Base-by-base conservation (phyloP, 1,140 invertebrate species). In the Drosophila takahashii region DNA sequence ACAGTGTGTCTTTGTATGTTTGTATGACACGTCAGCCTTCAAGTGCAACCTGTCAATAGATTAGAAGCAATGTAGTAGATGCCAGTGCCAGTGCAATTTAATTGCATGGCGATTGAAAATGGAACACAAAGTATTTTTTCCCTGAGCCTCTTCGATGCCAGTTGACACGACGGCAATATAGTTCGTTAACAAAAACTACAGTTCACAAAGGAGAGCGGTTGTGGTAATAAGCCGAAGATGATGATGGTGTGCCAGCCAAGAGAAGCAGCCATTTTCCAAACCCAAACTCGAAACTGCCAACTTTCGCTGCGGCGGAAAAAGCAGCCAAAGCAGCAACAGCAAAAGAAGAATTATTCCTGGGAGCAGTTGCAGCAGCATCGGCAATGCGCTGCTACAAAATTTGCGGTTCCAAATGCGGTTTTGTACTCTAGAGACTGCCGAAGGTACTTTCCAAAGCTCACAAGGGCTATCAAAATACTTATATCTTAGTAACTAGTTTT, bases 41-140 rank as follows among this genome's bases (percentile, higher is more conserved):
- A 76, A 81, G 83, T 86, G 79, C 81, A 72, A 64, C 50, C 74
- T 86, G 81, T 86, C 83, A 86, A 87, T 86, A 65, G 75, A 75
- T 87, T 87, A 86, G 83, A 71, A 56, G 51, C 58, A 27, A 22
- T 29, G 27, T 26, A 50, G 39, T 65, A 67, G 50, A 61, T 57
- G 73, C 26, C 27, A 34, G n/a, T 47, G 45, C 39, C 58, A 75
- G 47, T 77, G 54, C 73, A 86, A 85, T 86, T 85, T 75, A 85
- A 85, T 85, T 87, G 81, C 81, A 64, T 60, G 65, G 47, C 64
- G 71, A 69, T 44, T 39, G 60, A 52, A 70, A 78, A 62, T 39
- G 11, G 34, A 65, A 18, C 44, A 34, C 8, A 5, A 3, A 27
- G 9, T 6, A 5, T 18, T 29, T 7, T 64, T 60, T 60, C 42